phyloP scores from a whole-genome alignment of 2,888 invertebrate genomes.

The Melanargia galathea region DNA sequence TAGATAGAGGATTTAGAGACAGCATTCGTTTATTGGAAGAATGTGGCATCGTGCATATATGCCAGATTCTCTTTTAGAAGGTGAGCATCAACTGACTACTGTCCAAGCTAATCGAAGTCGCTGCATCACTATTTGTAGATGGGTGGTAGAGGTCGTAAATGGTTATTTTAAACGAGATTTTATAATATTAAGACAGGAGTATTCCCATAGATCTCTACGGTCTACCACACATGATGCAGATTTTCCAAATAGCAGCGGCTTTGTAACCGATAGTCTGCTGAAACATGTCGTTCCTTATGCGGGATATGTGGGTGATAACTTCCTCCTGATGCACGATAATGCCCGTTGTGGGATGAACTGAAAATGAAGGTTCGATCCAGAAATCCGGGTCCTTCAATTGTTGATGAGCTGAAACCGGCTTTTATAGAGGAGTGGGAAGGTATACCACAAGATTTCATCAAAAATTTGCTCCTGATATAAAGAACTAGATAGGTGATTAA shows the following conservation, averaged over 20 bases:
- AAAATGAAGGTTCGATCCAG: no score
- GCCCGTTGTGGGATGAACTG: no score
- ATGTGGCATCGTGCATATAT: slow-evolving; percentile 28
- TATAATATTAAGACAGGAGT: slow-evolving; percentile 22
- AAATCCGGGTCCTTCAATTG: no score
- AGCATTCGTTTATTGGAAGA: slow-evolving; percentile 17
- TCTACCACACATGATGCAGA: slow-evolving; percentile 11
- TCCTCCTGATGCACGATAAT: no score
- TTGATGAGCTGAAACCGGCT: no score
- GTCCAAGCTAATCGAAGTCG: slow-evolving; percentile 33
- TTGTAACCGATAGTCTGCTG: neutral
- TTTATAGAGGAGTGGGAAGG: no score
- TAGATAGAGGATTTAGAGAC: slow-evolving; percentile 34
- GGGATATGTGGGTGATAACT: no score
- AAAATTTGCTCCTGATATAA: no score
- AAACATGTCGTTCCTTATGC: no score
- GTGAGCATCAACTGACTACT: slow-evolving; percentile 29
- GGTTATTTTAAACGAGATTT: neutral
- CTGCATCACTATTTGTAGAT: slow-evolving; percentile 11
- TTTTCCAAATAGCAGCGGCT: slow-evolving; percentile 35
- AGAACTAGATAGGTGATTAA: no score
- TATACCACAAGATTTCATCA: no score
- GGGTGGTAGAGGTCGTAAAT: neutral
- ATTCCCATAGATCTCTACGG: slow-evolving; percentile 31
- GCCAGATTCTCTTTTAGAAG: slow-evolving; percentile 21